These are phyloP conservation scores for Temnothorax ravouxi DNA, from an alignment of 2,888 invertebrate species.

Conservation along the genomic window DNA sequence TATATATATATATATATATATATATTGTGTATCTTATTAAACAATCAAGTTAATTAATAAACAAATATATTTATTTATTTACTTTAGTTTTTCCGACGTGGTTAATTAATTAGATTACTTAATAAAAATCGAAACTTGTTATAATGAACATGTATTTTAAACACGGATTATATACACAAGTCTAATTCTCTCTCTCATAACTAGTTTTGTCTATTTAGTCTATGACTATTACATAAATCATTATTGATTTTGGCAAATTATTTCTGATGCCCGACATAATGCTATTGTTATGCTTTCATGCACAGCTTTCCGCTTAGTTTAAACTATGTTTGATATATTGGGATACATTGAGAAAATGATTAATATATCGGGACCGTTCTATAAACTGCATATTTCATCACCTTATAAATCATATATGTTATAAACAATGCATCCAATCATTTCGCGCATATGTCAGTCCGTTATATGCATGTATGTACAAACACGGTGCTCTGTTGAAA, in stretches of 20 bases:
- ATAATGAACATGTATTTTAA: not conserved
- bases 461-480: too few relatives aligned
- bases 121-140: not conserved
- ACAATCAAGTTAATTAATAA: not conserved
- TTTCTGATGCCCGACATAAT: not conserved
- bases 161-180: not conserved
- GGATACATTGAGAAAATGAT: conserved; percentile 1
- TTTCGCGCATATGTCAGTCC: not conserved
- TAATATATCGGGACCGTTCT: conserved; percentile 8
- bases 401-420: not conserved
- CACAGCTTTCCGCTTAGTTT: conserved; percentile 13
- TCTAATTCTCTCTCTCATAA: not conserved
- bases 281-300: not conserved
- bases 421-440: not conserved
- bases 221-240: not conserved
- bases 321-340: conserved; percentile 1
- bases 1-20: too few relatives aligned
- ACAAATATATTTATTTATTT: not conserved
- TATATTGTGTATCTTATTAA: not conserved
- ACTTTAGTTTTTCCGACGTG: not conserved
- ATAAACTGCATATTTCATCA: not conserved
- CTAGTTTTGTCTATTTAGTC: not conserved
- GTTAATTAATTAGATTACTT: not conserved
- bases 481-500: not conserved
- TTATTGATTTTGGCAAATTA: not conserved